These are phyloP conservation scores for Seriola dumerili DNA, from an alignment of 2,113 vertebrate species.

Conservation along the genomic window DNA sequence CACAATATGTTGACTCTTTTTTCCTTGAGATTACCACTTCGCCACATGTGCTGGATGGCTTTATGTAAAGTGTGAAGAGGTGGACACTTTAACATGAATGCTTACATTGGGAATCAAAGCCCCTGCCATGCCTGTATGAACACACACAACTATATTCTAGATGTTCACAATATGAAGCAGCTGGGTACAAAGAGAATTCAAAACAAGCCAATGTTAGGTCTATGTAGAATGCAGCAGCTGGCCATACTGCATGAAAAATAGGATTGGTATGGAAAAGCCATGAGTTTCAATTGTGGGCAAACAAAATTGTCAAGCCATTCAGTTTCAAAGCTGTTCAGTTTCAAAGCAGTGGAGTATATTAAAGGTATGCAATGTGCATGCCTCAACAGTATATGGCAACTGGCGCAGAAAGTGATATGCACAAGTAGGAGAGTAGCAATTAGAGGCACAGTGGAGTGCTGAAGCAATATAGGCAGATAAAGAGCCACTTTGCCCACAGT, in stretches of 20 bases:
- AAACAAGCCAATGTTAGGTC: slow-evolving; percentile 1
- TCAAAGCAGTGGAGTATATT: slow-evolving; percentile 20
- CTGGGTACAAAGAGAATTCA: neutral
- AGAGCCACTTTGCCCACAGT: slow-evolving; percentile 72
- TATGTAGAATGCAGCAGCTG: neutral
- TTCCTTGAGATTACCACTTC: neutral
- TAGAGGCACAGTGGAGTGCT: slow-evolving; percentile 74
- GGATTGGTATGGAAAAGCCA: neutral
- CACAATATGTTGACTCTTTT: neutral
- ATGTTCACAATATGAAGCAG: neutral
- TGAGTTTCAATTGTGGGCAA: neutral
- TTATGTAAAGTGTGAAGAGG: slow-evolving; percentile 19
- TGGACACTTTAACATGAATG: slow-evolving; percentile 27
- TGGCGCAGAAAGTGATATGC: slow-evolving; percentile 59
- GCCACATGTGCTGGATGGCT: slow-evolving; percentile 8
- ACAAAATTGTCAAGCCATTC: slow-evolving; percentile 7
- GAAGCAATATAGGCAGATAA: slow-evolving; percentile 78
- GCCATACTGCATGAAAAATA: neutral
- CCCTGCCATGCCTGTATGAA: slow-evolving; percentile 2
- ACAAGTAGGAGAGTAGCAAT: slow-evolving; percentile 70
- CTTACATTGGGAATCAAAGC: slow-evolving; percentile 24
- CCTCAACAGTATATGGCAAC: slow-evolving; percentile 62
- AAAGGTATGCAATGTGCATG: slow-evolving; percentile 37
- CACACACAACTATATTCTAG: neutral
- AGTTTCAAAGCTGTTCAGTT: slow-evolving; percentile 17